Base-by-base conservation (phyloP, 2,797 vertebrate genomes). In the Loriculus beryllinus region DNA sequence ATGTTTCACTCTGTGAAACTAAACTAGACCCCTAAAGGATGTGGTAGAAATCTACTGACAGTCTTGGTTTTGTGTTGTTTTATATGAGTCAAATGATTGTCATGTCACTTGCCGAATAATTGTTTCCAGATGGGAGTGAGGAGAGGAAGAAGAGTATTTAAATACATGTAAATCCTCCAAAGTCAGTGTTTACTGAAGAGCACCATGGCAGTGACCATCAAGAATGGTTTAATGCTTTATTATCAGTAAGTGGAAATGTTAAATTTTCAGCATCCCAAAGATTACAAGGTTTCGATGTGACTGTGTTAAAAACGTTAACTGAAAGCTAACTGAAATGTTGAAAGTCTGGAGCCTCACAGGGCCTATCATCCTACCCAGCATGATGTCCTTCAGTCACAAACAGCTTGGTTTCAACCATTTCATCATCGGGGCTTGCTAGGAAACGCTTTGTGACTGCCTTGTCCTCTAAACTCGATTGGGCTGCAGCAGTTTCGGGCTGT, bases 11-110 rank as follows among this genome's bases (percentile, higher is more conserved):
- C 16, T 92, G 89, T 91, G 94, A 91, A 94, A 85, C 92, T 91
- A 35, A 92, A 74, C 71, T 45, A 78, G 93, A 67, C 49, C 68
- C 62, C 54, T 80, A 45, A 91, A 95, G 86, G 89, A 96, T 94
- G 94, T 93, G 94, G 91, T 88, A 60, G 81, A 87, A 92, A 91
- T 91, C 76, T 85, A 82, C 86, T 59, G 92, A 57, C 84, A 78
- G 79, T 62, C 79, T 95, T 87, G 93, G 86, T 75, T 92, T 94
- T 49, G 3, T 88, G 86, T 83, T 84, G 78, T 94, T 95, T 75
- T 78, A 78, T 89, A 20, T 85, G 92, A 95, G 86, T 87, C 93
- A 96, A 94, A 35, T 92, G 84, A 88, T 77, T 95, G 92, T 64
- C 82, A 85, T 93, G 82, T 62, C 62, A 85, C 69, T 94, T 89